Evolutionary conservation across 1,140 invertebrate genomes (phyloP).

Genomic region (Lasioglossum albipes): DNA sequence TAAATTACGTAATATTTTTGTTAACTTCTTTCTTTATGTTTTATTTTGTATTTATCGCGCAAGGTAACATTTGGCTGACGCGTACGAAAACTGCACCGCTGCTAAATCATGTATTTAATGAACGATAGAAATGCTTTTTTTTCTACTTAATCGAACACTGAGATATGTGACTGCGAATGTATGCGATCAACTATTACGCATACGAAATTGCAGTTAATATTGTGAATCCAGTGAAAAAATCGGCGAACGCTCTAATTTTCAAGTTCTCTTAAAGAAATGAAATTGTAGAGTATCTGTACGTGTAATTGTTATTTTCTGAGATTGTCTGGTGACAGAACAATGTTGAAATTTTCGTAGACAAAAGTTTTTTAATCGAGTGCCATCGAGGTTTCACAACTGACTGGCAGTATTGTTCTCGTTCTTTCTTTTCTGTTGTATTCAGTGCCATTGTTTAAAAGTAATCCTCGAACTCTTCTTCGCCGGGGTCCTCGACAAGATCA

Average conservation of each 20-base stretch:
- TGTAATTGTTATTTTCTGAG: no score
- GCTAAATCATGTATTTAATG: not conserved
- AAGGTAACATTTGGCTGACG: conserved; percentile 33
- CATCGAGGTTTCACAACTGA: conserved; percentile 11
- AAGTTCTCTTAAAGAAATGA: no score
- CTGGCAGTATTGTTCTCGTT: not conserved
- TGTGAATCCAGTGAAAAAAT: no score
- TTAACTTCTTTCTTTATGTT: conserved; percentile 42
- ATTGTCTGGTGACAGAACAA: not conserved
- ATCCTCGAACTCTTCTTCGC: conserved; percentile 22
- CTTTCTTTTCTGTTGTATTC: not conserved
- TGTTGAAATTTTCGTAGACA: not conserved
- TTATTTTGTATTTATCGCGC: conserved; percentile 22
- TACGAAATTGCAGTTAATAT: no score
- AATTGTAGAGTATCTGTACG: no score
- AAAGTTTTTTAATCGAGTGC: conserved; percentile 10
- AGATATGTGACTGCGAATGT: not conserved
- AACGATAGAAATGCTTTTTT: not conserved
- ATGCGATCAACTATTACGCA: conserved; percentile 2
- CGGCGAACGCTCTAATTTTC: not conserved
- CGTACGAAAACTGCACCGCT: conserved; percentile 8
- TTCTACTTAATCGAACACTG: not conserved
- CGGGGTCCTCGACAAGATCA: conserved; percentile 7
- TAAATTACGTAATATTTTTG: conserved; percentile 50
- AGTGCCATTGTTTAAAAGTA: conserved; percentile 32